Percentiles rank a stretch among this genome's conserved stretches.
Conservation (phyloP, 2,113 vertebrate genomes). For the Balaeniceps rex region DNA sequence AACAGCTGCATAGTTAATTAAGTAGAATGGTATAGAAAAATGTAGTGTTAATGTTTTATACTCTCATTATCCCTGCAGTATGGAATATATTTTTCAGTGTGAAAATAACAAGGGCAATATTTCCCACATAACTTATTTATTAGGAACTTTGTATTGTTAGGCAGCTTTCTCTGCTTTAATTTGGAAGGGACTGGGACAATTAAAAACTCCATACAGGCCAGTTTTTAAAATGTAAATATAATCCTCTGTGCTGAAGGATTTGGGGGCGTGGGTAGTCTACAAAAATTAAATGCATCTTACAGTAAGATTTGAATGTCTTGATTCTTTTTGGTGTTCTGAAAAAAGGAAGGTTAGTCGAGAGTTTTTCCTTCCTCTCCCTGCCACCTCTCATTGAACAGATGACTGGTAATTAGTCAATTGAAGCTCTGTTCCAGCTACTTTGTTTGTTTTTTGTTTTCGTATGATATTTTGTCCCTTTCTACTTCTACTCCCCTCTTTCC, state of each 20-base stretch:
- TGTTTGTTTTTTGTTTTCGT: neutral
- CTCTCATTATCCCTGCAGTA: conserved; percentile 15
- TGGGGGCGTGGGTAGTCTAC: neutral
- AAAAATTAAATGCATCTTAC: neutral
- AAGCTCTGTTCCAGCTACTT: neutral
- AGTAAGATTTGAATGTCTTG: neutral
- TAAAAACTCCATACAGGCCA: neutral
- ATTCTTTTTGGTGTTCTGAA: neutral
- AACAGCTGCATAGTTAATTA: conserved; percentile 57
- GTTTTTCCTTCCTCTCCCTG: neutral
- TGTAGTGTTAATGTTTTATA: conserved; percentile 49
- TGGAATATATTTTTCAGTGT: conserved; percentile 40
- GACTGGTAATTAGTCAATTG: neutral
- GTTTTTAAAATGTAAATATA: neutral
- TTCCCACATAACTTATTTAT: conserved; percentile 38
- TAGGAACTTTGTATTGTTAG: neutral
- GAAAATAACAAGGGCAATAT: conserved; percentile 5
- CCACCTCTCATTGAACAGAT: neutral
- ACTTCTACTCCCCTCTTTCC: neutral
- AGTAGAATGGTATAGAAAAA: conserved; percentile 58
- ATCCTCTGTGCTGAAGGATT: neutral
- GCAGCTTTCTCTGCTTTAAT: neutral
- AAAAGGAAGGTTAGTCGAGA: neutral
- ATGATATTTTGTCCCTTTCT: neutral
- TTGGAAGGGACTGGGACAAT: neutral